Percentiles rank a stretch among this genome's conserved stretches.
Conservation (phyloP, 2,113 vertebrate species). For the Mesitornis unicolor region DNA sequence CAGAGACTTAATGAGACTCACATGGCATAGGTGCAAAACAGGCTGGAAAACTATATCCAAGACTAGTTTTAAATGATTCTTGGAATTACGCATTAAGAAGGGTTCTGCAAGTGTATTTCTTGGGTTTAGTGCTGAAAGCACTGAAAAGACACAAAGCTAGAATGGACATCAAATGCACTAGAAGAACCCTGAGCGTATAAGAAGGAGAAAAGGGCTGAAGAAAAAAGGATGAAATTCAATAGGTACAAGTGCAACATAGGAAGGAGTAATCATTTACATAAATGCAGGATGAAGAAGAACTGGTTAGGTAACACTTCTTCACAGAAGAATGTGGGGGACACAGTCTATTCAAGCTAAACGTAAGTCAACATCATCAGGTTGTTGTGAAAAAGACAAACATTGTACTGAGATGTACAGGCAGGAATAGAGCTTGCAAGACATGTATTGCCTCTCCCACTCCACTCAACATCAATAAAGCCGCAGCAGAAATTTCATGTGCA, state of each 20-base stretch:
- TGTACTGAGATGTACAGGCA: neutral
- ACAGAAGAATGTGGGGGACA: conserved; percentile 34
- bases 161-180: neutral
- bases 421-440: conserved; percentile 1
- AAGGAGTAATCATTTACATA: conserved; percentile 33
- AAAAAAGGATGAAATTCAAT: neutral
- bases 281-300: conserved; percentile 42
- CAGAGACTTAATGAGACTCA: neutral
- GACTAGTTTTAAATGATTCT: neutral
- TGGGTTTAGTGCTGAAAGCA: neutral
- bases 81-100: neutral
- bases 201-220: neutral
- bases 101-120: neutral
- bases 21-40: neutral
- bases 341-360: neutral
- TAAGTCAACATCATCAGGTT: conserved; percentile 24
- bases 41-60: neutral
- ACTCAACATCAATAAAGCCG: neutral
- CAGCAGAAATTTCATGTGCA: neutral
- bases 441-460: neutral
- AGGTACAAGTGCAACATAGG: neutral
- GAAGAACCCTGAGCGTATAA: neutral
- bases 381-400: conserved; percentile 47
- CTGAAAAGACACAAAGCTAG: neutral
- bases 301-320: conserved; percentile 43